phyloP scores from a whole-genome alignment of 2,888 invertebrate species.

The Brachyptera risi region DNA sequence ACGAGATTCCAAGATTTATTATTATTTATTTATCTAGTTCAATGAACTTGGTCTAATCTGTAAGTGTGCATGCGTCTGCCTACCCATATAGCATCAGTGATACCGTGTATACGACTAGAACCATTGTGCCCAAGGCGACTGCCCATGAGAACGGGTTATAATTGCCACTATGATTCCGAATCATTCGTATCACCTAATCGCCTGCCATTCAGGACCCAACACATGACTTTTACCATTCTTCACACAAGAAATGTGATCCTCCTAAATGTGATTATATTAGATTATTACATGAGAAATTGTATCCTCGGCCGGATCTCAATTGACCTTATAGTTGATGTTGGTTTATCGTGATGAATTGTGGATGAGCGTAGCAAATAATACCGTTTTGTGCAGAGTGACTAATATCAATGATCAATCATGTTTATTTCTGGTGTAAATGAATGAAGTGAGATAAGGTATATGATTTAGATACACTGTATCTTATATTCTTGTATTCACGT shows the following conservation, averaged over 20 bases:
- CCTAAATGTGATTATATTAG: constrained; percentile 1
- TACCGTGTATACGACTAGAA: no score
- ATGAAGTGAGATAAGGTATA: no score
- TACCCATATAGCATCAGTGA: background rate
- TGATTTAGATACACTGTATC: no score
- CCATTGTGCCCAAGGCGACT: background rate
- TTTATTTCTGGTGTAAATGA: no score
- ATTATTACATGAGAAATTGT: background rate
- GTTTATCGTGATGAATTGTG: no score
- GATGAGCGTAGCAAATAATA: no score
- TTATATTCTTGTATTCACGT: no score
- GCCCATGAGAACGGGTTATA: background rate
- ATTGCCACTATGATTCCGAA: background rate
- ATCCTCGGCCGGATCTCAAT: background rate
- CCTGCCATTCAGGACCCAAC: constrained; percentile 13
- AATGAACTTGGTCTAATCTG: background rate
- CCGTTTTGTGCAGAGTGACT: no score
- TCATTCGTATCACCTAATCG: constrained; percentile 23
- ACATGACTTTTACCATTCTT: constrained; percentile 10
- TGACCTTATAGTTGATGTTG: no score
- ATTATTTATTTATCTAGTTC: no score
- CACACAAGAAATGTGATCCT: constrained; percentile 5
- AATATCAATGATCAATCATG: no score
- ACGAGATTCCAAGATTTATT: no score
- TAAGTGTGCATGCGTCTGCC: background rate